phyloP scores from a whole-genome alignment of 2,113 vertebrate genomes.

The Dicrurus megarhynchus region DNA sequence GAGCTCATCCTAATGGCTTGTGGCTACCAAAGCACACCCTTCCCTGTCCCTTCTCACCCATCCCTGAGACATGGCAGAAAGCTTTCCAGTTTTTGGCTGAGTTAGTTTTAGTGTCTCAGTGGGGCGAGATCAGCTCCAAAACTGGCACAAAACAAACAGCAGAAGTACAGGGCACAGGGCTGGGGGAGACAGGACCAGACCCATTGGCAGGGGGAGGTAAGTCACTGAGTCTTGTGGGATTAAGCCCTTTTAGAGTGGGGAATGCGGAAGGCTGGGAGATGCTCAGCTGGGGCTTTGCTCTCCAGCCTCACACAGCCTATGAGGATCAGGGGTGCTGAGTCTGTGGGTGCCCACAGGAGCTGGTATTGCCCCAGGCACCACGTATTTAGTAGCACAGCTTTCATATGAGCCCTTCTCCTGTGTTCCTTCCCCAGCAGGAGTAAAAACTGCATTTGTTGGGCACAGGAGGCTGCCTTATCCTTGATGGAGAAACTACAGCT shows the following conservation, averaged over 20 bases:
- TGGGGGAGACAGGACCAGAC: accelerated
- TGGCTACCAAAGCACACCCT: not conserved
- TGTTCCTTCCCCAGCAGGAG: not conserved
- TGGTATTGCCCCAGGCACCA: not conserved
- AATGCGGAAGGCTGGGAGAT: not conserved
- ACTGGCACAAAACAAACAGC: not conserved
- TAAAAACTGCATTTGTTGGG: not conserved
- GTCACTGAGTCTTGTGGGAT: accelerated
- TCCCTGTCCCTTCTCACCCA: not conserved
- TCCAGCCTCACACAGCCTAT: not conserved
- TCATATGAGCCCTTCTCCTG: not conserved
- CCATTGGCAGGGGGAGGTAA: not conserved
- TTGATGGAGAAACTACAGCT: not conserved
- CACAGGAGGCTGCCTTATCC: not conserved
- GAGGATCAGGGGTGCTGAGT: not conserved
- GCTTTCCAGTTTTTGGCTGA: not conserved
- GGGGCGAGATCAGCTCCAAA: accelerated
- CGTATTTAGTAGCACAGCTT: accelerated
- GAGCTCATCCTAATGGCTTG: not conserved
- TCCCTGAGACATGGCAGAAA: not conserved
- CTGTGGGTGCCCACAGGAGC: not conserved
- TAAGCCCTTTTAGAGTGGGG: not conserved
- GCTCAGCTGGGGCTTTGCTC: not conserved
- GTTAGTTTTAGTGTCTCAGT: not conserved
- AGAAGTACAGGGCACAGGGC: not conserved